phyloP scores from a whole-genome alignment of 2,113 vertebrate genomes.

The Gopherus flavomarginatus region DNA sequence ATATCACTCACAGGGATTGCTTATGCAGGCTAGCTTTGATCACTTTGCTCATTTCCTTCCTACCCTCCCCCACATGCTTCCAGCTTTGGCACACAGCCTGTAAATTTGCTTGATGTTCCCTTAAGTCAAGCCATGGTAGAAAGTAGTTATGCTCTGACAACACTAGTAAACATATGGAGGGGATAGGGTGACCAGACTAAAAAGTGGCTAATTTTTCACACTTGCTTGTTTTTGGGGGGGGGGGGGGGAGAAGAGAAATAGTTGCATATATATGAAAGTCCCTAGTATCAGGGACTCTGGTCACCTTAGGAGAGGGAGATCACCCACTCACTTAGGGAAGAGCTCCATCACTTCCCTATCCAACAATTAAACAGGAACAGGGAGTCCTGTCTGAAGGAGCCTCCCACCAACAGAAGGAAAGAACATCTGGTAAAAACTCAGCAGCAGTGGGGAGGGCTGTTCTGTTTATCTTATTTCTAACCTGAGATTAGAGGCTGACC shows the following conservation, averaged over 20 bases:
- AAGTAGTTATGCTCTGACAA: neutral
- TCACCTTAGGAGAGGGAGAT: too few species aligned
- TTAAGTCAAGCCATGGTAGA: neutral
- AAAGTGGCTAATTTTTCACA: too few species aligned
- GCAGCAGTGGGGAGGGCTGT: neutral
- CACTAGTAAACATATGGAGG: too few species aligned
- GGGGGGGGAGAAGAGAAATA: too few species aligned
- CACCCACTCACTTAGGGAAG: too few species aligned
- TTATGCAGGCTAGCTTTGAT: neutral
- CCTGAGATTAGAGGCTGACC: neutral
- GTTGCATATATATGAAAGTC: too few species aligned
- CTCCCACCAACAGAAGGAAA: neutral
- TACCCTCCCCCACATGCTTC: neutral
- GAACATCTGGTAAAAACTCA: neutral
- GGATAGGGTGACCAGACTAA: neutral
- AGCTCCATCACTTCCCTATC: neutral
- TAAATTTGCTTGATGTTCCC: neutral
- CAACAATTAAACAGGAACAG: neutral
- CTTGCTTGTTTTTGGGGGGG: too few species aligned
- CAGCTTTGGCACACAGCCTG: neutral
- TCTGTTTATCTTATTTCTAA: neutral
- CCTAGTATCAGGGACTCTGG: too few species aligned
- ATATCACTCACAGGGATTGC: neutral
- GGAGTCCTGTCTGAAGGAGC: neutral
- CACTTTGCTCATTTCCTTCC: neutral